Base-by-base conservation (phyloP, 2,888 invertebrate species). In the Caenorhabditis afra region DNA sequence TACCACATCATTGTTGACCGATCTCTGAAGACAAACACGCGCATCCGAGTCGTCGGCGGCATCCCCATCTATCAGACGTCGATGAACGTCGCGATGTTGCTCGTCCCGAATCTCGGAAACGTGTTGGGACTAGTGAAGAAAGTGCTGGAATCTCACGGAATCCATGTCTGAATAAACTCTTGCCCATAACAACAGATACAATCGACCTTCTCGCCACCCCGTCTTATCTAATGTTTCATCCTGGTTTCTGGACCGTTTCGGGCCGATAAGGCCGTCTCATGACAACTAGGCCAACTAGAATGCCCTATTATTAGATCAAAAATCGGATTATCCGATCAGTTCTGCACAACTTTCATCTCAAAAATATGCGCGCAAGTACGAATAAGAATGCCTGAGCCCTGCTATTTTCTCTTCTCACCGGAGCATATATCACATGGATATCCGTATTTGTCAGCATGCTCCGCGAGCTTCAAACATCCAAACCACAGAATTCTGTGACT, bases 401-500 rank as follows among this genome's bases (percentile, higher is more conserved):
- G 2, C 41, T 3, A 11, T 11, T 3, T 41, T 14, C 12, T 3
- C 7, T 2, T 41, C 41, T 11, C 11, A 14, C 4, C 41, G 41
- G 41, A 29, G 29, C 29, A 29, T 3, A 29, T 29, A 29, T 29
- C 29, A 29, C 7, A 7, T 7, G 29, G 29, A 29, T 29, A 5
- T 65, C 45, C 45, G 0, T 41, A 53, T 65, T 53, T 65, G 65
- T 44, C 65, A 65, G 65, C 55, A 65, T 65, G 29, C 29, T 29
- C 29, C 29, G 29, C 3, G 7, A 7, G 29, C 29, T 3, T 14
- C 23, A 44, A 23, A 23, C 14, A 4, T 29, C 29, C 22, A 45
- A 47, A 45, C 5, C 65, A 67, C 67, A 58, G 7, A 50, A 58
- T 67, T 67, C 41, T 67, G 67, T 58, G 67, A 39, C 67, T 39